Base-by-base conservation (phyloP, 2,113 vertebrate genomes). In the Andinoacara biseriatus region DNA sequence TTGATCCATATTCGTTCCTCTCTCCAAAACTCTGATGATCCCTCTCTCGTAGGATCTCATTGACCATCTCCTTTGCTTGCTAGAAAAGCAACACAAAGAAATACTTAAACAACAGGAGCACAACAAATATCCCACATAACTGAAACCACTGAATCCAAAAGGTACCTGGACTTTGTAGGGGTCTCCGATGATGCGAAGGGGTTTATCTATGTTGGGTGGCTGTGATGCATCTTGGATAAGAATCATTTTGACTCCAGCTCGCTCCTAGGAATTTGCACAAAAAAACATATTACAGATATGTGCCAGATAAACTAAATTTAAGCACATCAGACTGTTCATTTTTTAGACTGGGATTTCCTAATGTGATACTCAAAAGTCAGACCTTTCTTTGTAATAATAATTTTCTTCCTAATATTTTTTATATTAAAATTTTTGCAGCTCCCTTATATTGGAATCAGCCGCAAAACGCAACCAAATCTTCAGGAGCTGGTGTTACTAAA, bases 51-150 rank as follows among this genome's bases (percentile, higher is more conserved):
- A 98, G 95, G 43, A 98, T 97, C 86, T 98, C 97, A 94, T 98
- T 97, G 56, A 98, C 97, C 97, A 98, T 97, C 81, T 98, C 97
- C 8, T 97, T 97, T 5, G 97, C 97, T 98, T 98, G 97, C 97
- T 98, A 86, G 2, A 81, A 75, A 85, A 58, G 6, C 13, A 69
- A 62, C 3, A 87, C 0, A n/a, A 17, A 46, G 1, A 33, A 58
- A 84, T 18, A 18, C 1, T 60, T 5, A 24, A 29, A 18, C 60
- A 43, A 80, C 2, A 18, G 1, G 0, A 4, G 10, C 5, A 58
- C 1, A 29, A 24, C 10, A 57, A 13, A 78, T 59, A 26, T 61
- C 7, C n/a, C 2, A 13, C 22, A 40, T 5, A 31, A 38, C 3
- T n/a, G 18, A 59, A 67, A 67, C 7, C 1, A 24, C 1, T 17